phyloP scores from a whole-genome alignment of 2,797 vertebrate genomes.

The Hippocampus kuda region DNA sequence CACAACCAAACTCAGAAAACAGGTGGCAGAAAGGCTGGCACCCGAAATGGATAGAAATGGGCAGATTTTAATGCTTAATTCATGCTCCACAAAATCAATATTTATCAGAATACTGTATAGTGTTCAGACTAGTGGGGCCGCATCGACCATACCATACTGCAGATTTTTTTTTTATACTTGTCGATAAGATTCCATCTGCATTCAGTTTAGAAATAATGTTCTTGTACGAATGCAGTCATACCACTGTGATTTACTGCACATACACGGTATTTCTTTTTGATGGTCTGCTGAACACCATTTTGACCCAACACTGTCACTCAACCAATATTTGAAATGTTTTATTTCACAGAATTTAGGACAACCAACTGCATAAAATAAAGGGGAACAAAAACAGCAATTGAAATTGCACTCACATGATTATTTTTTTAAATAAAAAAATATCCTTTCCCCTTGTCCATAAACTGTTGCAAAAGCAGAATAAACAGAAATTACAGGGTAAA shows the following conservation, averaged over 20 bases:
- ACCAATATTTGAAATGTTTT: conserved; percentile 66
- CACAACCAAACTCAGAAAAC: too few relatives aligned
- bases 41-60: too few relatives aligned
- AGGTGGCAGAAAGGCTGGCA: too few relatives aligned
- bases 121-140: too few relatives aligned
- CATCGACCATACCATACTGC: too few relatives aligned
- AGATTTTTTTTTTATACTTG: too few relatives aligned
- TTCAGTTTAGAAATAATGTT: background rate
- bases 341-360: conserved; percentile 70
- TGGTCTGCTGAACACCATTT: conserved; percentile 40
- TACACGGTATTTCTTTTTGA: conserved; percentile 41
- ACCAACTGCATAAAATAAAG: conserved; percentile 69
- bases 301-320: conserved; percentile 53
- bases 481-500: conserved; percentile 60
- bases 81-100: too few relatives aligned
- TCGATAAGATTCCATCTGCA: too few relatives aligned
- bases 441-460: conserved; percentile 67
- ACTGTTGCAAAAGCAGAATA: conserved; percentile 58
- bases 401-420: conserved; percentile 49
- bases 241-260: conserved; percentile 20
- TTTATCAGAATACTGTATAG: too few relatives aligned
- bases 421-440: conserved; percentile 72
- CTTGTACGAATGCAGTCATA: conserved; percentile 19
- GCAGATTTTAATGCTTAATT: too few relatives aligned
- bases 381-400: conserved; percentile 61